These are phyloP conservation scores for Octopus bimaculoides DNA, from an alignment of 1,140 invertebrate genomes.

Conservation along the genomic window DNA sequence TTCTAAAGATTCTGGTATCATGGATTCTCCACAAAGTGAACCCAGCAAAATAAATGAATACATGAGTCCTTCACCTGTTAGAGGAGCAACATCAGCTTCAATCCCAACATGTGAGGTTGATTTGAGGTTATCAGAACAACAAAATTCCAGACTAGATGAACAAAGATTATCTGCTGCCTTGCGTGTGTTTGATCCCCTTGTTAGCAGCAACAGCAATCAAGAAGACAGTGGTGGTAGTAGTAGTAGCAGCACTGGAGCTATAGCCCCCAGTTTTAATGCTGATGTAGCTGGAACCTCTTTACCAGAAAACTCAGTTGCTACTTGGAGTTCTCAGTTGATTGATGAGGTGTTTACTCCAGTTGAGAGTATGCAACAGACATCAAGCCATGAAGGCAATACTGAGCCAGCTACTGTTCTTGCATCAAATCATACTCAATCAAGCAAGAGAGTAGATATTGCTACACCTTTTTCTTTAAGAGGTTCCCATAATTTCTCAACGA, in stretches of 20 bases:
- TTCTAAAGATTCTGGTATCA: slow-evolving; percentile 25
- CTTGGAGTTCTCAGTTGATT: background rate
- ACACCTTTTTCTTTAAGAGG: background rate
- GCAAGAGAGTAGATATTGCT: background rate
- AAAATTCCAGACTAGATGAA: slow-evolving; percentile 45
- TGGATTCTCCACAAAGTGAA: slow-evolving; percentile 18
- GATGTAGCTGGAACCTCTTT: background rate
- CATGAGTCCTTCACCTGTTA: background rate
- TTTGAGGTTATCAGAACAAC: slow-evolving; percentile 45
- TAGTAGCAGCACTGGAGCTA: background rate
- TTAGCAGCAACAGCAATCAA: background rate
- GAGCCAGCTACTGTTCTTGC: background rate
- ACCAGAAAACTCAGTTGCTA: background rate
- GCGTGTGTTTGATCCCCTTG: slow-evolving; percentile 47
- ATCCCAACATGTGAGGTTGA: slow-evolving; percentile 17
- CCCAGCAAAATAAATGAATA: slow-evolving; percentile 16
- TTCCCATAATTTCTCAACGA: background rate
- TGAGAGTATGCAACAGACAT: background rate
- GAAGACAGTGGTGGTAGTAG: slow-evolving; percentile 2
- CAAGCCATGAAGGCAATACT: background rate
- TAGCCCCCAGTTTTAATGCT: background rate
- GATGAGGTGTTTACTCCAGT: slow-evolving; percentile 9
- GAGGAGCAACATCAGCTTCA: background rate
- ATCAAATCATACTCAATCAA: background rate
- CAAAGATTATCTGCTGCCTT: slow-evolving; percentile 46